Base-by-base conservation (phyloP, 1,140 invertebrate genomes). In the Dendroctonus ponderosae region DNA sequence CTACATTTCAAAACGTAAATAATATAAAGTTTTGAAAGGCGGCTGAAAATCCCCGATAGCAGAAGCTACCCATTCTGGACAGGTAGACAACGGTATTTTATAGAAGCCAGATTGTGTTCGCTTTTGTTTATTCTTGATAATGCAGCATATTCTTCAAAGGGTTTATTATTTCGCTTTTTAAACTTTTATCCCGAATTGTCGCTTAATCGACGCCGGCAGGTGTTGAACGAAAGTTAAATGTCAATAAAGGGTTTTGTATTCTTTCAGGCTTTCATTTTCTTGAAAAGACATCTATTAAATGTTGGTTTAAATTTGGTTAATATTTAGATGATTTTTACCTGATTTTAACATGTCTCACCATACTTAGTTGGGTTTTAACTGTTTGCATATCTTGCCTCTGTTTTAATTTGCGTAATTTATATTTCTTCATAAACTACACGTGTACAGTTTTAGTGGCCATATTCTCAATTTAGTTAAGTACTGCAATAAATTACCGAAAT, bases 1-100 rank as follows among this genome's bases (percentile, higher is more conserved):
- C 61, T 40, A 63, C 60, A 52, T 62, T 68, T 68, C 66, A 58
- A 68, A 59, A 64, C 62, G 58, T 49, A 69, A 59, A 42, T 49
- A 69, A 69, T 69, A 69, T 46, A 59, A 60, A 52, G 54, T 52
- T 52, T 46, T 11, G 44, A 52, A 51, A 52, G 50, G 26, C 50
- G 67, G 26, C 67, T 69, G 67, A 50, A 52, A 60, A 59, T 59
- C 48, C 43, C 38, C 62, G 67, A 69, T 69, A 69, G 65, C 61
- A 69, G 62, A 52, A 41, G 49, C 59, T 62, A 44, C 59, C 59
- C 50, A 9, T 44, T 51, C 48, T 40, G 48, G 59, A 62, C 59
- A 62, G 59, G 59, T 62, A 62, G 59, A 62, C 26, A 26, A 26
- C 44, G 59, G 52, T 62, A 62, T 62, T 62, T 26, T 62, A 48